phyloP scores from a whole-genome alignment of 2,888 invertebrate species.

The Embidobia sp. region DNA sequence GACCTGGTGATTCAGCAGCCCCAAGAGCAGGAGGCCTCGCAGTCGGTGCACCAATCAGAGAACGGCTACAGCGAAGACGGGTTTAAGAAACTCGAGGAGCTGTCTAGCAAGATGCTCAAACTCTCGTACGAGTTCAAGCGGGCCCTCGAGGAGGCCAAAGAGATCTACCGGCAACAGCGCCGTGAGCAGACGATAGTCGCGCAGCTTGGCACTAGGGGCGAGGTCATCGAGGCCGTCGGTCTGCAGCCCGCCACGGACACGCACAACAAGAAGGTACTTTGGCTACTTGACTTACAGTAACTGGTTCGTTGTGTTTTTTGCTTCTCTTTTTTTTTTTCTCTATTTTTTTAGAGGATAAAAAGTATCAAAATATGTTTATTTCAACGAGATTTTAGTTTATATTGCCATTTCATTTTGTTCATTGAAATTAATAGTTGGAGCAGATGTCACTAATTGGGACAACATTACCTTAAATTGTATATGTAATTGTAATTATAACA shows the following conservation, averaged over 20 bases:
- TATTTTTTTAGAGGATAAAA: too few relatives aligned
- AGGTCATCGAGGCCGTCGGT: conserved; percentile 83
- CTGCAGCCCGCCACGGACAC: conserved; percentile 85
- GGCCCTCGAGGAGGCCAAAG: conserved; percentile 88
- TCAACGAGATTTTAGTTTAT: too few relatives aligned
- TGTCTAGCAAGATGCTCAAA: conserved; percentile 86
- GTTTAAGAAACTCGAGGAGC: conserved; percentile 85
- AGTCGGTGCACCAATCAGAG: conserved; percentile 73
- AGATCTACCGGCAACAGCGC: conserved; percentile 85
- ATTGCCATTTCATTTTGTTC: too few relatives aligned
- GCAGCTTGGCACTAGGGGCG: conserved; percentile 81
- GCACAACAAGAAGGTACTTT: conserved; percentile 90
- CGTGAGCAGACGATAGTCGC: conserved; percentile 80
- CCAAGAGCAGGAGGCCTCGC: conserved; percentile 75
- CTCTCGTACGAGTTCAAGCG: conserved; percentile 87
- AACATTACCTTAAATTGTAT: too few relatives aligned
- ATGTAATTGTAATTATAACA: too few relatives aligned
- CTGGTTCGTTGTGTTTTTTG: too few relatives aligned
- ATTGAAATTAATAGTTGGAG: too few relatives aligned
- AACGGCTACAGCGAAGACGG: conserved; percentile 76
- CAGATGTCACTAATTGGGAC: too few relatives aligned
- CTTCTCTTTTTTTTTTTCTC: too few relatives aligned
- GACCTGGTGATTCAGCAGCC: conserved; percentile 78
- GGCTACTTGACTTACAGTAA: too few relatives aligned
- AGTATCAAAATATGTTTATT: too few relatives aligned